These are phyloP conservation scores for Discoglossus pictus DNA, from an alignment of 2,797 vertebrate species.

Conservation along the genomic window DNA sequence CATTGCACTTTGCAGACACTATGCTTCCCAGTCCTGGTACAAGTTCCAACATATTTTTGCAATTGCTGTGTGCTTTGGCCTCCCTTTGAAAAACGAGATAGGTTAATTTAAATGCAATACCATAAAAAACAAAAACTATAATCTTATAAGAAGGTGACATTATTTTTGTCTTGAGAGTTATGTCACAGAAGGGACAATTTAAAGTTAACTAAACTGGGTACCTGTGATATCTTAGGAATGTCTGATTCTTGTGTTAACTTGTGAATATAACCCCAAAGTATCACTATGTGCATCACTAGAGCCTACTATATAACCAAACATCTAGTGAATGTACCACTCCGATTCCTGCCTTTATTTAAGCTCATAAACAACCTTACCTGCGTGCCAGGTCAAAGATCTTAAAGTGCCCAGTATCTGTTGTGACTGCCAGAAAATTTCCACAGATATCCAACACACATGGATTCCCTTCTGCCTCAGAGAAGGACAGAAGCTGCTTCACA, in stretches of 20 bases:
- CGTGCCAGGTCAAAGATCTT: conserved; percentile 91
- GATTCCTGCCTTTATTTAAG: no score
- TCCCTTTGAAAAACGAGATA: conserved; percentile 84
- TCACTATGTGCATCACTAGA: no score
- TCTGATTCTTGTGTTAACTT: no score
- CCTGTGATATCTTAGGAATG: no score
- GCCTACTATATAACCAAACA: no score
- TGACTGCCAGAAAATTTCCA: conserved; percentile 85
- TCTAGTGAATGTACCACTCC: no score
- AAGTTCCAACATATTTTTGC: conserved; percentile 80
- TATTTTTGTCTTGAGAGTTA: no score
- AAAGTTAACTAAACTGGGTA: no score
- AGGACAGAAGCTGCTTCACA: conserved; percentile 89
- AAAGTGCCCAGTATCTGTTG: conserved; percentile 85
- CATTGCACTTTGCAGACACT: conserved; percentile 84
- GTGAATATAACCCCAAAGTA: no score
- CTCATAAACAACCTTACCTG: conserved; percentile 70
- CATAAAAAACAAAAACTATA: neutral
- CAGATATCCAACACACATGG: conserved; percentile 85
- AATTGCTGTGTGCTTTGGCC: conserved; percentile 85
- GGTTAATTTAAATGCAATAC: conserved; percentile 51
- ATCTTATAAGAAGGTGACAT: no score
- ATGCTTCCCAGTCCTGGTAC: conserved; percentile 76
- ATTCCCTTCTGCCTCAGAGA: conserved; percentile 87
- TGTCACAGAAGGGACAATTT: no score